Evolutionary conservation across 2,797 vertebrate species (phyloP).

Genomic region (Mareca strepera): DNA sequence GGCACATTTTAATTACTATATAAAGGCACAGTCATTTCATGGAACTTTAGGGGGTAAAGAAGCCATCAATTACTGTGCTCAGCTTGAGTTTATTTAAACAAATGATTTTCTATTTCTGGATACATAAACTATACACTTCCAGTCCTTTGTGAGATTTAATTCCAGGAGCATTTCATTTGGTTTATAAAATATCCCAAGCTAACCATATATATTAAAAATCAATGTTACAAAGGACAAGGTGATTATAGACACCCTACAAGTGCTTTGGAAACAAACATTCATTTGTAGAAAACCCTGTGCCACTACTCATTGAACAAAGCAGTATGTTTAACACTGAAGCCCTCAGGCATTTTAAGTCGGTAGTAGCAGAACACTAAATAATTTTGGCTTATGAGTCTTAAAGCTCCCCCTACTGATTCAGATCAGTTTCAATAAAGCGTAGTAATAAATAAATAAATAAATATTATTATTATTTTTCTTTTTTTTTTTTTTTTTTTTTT

Average conservation of each 20-base stretch:
- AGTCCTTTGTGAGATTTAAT: conserved; percentile 27
- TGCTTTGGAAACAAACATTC: conserved; percentile 53
- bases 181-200: conserved; percentile 23
- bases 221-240: conserved; percentile 52
- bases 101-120: conserved; percentile 65
- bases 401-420: conserved; percentile 49
- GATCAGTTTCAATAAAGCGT: background rate
- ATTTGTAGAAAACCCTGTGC: conserved; percentile 54
- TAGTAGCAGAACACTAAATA: background rate
- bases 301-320: conserved; percentile 34
- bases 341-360: conserved; percentile 16
- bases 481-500: too few relatives aligned
- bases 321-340: conserved; percentile 29
- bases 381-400: background rate
- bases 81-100: conserved; percentile 71
- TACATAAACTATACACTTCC: conserved; percentile 18
- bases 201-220: conserved; percentile 59
- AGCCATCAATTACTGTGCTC: conserved; percentile 62
- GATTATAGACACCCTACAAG: conserved; percentile 33
- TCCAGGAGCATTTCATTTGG: conserved; percentile 43
- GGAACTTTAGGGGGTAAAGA: conserved; percentile 56
- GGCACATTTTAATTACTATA: conserved; percentile 73
- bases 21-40: conserved; percentile 56
- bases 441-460: background rate
- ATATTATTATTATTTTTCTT: too few relatives aligned